Evolutionary conservation across 2,113 vertebrate species (phyloP).

Genomic region (Gnathonemus longibarbis): DNA sequence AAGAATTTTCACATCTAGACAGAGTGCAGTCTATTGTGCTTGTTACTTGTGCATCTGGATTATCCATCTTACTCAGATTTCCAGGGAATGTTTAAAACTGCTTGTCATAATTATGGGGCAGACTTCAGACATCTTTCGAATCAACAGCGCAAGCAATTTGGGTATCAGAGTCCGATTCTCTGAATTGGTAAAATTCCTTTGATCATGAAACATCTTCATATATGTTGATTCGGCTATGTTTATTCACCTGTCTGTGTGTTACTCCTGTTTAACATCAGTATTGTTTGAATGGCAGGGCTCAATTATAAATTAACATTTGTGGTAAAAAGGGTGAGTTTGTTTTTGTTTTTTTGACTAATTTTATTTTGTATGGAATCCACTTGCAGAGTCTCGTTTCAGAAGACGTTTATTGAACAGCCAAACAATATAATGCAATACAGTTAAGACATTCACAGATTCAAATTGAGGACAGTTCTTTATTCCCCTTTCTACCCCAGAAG

Average conservation of each 20-base stretch:
- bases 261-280: background rate
- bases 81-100: background rate
- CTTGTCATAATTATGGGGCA: background rate
- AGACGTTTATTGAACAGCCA: background rate
- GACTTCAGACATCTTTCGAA: background rate
- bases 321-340: background rate
- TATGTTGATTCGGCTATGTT: background rate
- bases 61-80: background rate
- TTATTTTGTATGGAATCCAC: background rate
- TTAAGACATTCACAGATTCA: background rate
- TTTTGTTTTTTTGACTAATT: background rate
- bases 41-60: background rate
- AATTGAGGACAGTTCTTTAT: background rate
- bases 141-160: background rate
- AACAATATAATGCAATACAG: background rate
- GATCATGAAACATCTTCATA: background rate
- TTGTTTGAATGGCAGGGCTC: background rate
- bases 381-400: background rate
- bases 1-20: background rate
- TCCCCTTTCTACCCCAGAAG: background rate
- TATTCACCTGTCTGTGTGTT: background rate
- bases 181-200: background rate
- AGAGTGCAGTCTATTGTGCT: background rate
- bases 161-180: background rate
- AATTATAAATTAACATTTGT: background rate